phyloP scores from a whole-genome alignment of 1,140 invertebrate species.

The Trigoniulus corallinus region DNA sequence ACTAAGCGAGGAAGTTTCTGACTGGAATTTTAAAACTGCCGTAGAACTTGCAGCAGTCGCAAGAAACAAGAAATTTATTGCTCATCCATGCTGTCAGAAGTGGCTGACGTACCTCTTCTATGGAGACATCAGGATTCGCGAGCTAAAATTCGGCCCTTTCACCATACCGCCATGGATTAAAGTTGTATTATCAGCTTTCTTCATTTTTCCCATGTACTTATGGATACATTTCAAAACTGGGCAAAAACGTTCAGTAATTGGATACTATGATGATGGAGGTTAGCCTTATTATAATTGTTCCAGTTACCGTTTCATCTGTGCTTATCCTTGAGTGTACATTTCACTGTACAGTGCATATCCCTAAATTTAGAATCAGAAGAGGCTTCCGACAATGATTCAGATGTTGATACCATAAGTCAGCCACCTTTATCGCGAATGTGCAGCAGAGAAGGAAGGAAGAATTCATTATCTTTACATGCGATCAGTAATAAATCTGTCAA shows the following conservation, averaged over 20 bases:
- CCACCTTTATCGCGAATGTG: slow-evolving; percentile 8
- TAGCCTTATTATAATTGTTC: not conserved
- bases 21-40: slow-evolving; percentile 25
- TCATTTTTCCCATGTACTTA: slow-evolving; percentile 30
- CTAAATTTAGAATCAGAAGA: slow-evolving; percentile 7
- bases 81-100: slow-evolving; percentile 31
- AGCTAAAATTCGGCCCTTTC: slow-evolving; percentile 23
- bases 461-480: not conserved
- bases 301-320: not conserved
- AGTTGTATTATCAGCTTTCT: slow-evolving; percentile 24
- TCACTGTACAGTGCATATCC: too few species aligned
- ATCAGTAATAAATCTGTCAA: too few species aligned
- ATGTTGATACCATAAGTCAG: slow-evolving; percentile 3
- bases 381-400: slow-evolving; percentile 5
- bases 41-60: slow-evolving; percentile 18
- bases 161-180: slow-evolving; percentile 26
- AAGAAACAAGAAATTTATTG: slow-evolving; percentile 22
- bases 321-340: not conserved
- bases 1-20: slow-evolving; percentile 23
- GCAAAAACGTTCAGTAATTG: slow-evolving; percentile 9
- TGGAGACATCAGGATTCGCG: slow-evolving; percentile 25
- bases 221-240: slow-evolving; percentile 25
- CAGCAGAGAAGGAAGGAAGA: slow-evolving; percentile 4
- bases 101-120: slow-evolving; percentile 27
- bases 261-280: slow-evolving; percentile 3